A percentile compares a stretch with the other conserved stretches of the same genome.
phyloP scores from a whole-genome alignment of 1,140 invertebrate genomes.

The Saccostrea cuccullata region DNA sequence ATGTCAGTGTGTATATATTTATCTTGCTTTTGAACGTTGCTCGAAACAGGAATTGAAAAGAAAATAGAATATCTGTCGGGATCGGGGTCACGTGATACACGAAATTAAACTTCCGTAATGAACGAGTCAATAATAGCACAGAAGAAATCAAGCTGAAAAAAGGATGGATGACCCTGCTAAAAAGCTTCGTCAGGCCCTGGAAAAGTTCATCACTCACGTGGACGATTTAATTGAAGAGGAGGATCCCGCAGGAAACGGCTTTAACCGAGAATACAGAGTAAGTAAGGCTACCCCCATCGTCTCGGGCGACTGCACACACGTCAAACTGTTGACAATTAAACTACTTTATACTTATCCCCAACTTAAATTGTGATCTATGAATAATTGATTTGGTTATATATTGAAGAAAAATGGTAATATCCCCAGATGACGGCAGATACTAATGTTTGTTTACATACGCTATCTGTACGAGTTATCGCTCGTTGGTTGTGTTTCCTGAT shows the following conservation, averaged over 20 bases:
- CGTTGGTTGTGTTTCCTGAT: too few species aligned
- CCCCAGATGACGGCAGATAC: too few species aligned
- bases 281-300: conserved; percentile 43
- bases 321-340: too few species aligned
- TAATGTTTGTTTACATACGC: too few species aligned
- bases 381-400: too few species aligned
- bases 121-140: not conserved
- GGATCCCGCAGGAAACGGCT: conserved; percentile 77
- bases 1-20: too few species aligned
- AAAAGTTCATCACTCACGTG: conserved; percentile 81
- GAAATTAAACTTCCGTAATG: conserved; percentile 40
- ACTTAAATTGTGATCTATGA: too few species aligned
- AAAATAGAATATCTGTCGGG: conserved; percentile 13
- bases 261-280: conserved; percentile 81
- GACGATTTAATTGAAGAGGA: conserved; percentile 79
- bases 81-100: conserved; percentile 32
- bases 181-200: conserved; percentile 74
- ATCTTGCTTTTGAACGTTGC: too few species aligned
- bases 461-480: too few species aligned
- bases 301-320: not conserved
- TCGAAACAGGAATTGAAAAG: conserved; percentile 42
- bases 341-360: too few species aligned
- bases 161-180: conserved; percentile 44
- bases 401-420: too few species aligned
- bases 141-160: conserved; percentile 9